Percentiles rank a stretch among this genome's conserved stretches.
These are phyloP conservation scores for Selene dorsalis DNA, from an alignment of 2,797 vertebrate species.

Conservation along the genomic window DNA sequence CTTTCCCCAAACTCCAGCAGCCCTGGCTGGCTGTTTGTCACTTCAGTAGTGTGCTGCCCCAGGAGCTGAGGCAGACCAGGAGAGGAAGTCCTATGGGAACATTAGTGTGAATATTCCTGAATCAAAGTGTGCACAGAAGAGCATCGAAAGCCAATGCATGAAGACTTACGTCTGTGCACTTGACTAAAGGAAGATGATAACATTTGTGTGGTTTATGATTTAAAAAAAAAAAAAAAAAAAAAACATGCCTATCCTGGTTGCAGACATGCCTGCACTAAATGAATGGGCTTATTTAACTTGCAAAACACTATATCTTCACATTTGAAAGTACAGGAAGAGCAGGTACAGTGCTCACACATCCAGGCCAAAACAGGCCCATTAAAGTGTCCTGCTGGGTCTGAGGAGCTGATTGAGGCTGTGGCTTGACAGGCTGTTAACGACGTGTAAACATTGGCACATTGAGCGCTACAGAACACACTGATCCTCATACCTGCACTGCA, in stretches of 20 bases:
- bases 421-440: conserved; percentile 38
- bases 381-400: conserved; percentile 32
- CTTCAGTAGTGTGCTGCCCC: conserved; percentile 36
- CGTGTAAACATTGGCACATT: conserved; percentile 40
- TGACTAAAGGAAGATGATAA: background rate
- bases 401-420: conserved; percentile 23
- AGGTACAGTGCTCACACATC: conserved; percentile 39
- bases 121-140: conserved; percentile 10
- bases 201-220: background rate
- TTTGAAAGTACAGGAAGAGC: conserved; percentile 19
- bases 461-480: conserved; percentile 5
- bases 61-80: conserved; percentile 11
- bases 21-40: conserved; percentile 33
- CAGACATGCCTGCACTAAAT: background rate
- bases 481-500: conserved; percentile 64
- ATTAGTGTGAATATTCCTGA: conserved; percentile 23
- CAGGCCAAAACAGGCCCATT: conserved; percentile 60
- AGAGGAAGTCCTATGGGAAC: conserved; percentile 44
- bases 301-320: background rate
- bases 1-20: conserved; percentile 62
- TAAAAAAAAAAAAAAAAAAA: background rate
- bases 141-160: background rate
- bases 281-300: conserved; percentile 16
- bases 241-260: background rate
- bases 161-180: background rate